phyloP scores from a whole-genome alignment of 2,797 vertebrate genomes.

The Coluber constrictor region DNA sequence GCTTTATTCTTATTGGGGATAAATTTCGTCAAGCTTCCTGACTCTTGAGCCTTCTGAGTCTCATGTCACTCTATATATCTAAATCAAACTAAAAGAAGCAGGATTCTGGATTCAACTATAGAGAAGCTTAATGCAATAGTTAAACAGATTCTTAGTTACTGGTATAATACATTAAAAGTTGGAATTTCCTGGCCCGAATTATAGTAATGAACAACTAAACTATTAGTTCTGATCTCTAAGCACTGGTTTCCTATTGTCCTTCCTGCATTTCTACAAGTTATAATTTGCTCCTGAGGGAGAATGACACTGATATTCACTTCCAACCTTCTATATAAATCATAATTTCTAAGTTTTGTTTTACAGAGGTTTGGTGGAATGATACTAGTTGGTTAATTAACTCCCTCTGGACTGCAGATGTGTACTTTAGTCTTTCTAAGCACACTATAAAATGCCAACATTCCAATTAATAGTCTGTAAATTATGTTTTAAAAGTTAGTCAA shows the following conservation, averaged over 20 bases:
- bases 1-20: neutral
- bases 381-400: slow-evolving; percentile 48
- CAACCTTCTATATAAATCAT: slow-evolving; percentile 10
- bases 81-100: neutral
- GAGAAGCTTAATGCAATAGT: neutral
- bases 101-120: neutral
- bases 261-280: neutral
- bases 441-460: slow-evolving; percentile 48
- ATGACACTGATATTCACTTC: slow-evolving; percentile 17
- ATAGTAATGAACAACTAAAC: neutral
- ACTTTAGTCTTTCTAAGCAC: slow-evolving; percentile 38
- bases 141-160: neutral
- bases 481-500: slow-evolving; percentile 31
- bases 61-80: neutral
- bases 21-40: neutral
- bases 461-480: slow-evolving; percentile 45
- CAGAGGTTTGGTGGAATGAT: slow-evolving; percentile 26
- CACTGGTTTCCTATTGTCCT: neutral
- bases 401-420: slow-evolving; percentile 11
- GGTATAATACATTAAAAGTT: neutral
- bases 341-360: slow-evolving; percentile 24
- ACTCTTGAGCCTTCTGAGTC: neutral
- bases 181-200: neutral
- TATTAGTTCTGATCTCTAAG: neutral
- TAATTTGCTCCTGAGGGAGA: slow-evolving; percentile 8